These are phyloP conservation scores for Glomeris maerens DNA, from an alignment of 1,140 invertebrate genomes.

Conservation along the genomic window DNA sequence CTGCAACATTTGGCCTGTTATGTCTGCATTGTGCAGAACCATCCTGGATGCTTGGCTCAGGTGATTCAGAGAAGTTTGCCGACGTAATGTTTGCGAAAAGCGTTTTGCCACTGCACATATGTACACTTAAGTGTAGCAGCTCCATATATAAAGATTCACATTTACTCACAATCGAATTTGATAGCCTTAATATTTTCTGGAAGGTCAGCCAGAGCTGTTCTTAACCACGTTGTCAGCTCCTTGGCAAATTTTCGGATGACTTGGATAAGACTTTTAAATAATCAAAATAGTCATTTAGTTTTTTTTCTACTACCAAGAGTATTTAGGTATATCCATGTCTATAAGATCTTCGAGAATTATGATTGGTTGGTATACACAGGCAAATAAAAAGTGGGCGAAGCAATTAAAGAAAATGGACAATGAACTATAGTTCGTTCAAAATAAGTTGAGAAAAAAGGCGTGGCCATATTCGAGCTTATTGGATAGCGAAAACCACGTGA, in stretches of 20 bases:
- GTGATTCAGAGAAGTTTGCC: constrained; percentile 46
- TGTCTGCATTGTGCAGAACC: constrained; percentile 40
- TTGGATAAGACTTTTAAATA: constrained; percentile 33
- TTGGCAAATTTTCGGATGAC: constrained; percentile 42
- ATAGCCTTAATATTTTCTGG: constrained; percentile 37
- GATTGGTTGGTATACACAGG: too few species aligned
- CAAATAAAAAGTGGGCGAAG: too few species aligned
- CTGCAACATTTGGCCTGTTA: constrained; percentile 41
- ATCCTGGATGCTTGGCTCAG: constrained; percentile 43
- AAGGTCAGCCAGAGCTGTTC: constrained; percentile 35
- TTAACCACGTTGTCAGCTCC: constrained; percentile 38
- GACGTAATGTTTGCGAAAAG: constrained; percentile 40
- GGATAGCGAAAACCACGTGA: too few species aligned
- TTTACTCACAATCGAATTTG: constrained; percentile 35
- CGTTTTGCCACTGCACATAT: constrained; percentile 29
- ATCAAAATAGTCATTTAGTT: not conserved
- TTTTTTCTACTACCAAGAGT: constrained; percentile 10
- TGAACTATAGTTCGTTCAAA: too few species aligned
- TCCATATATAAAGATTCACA: not conserved
- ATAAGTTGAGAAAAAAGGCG: not conserved
- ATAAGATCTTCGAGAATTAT: too few species aligned
- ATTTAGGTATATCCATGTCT: not conserved
- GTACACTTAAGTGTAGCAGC: not conserved
- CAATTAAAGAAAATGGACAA: too few species aligned
- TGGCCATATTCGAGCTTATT: not conserved